phyloP scores from a whole-genome alignment of 2,888 invertebrate genomes.

The Drosophila nr. perissopoda region DNA sequence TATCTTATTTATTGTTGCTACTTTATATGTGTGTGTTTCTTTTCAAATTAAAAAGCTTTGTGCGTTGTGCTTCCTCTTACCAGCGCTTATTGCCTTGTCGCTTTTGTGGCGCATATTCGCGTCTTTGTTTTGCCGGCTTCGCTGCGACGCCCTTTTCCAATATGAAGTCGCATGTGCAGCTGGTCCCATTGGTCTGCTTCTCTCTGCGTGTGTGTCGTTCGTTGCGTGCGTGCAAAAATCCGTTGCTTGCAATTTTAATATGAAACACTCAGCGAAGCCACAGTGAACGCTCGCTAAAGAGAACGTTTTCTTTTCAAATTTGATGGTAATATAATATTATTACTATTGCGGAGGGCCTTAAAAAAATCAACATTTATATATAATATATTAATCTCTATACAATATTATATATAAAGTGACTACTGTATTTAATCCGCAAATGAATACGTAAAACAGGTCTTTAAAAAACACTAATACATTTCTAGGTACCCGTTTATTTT shows the following conservation, averaged over 20 bases:
- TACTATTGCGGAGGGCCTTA: background rate
- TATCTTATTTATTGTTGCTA: conserved; percentile 11
- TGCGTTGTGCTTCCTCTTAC: conserved; percentile 18
- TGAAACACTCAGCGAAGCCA: background rate
- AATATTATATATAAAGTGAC: background rate
- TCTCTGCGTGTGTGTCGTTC: conserved; percentile 1
- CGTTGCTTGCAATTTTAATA: conserved; percentile 19
- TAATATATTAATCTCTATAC: background rate
- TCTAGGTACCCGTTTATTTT: conserved; percentile 25
- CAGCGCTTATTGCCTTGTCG: conserved; percentile 47
- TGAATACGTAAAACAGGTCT: background rate
- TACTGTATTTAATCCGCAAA: background rate
- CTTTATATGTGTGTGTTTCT: conserved; percentile 16
- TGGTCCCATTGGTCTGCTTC: conserved; percentile 32
- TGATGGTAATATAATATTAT: background rate
- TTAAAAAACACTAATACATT: conserved; percentile 20
- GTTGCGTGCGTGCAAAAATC: conserved; percentile 13
- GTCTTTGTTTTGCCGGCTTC: conserved; percentile 77
- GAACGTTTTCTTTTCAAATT: background rate
- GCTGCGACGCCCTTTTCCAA: conserved; percentile 68
- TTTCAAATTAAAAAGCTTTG: conserved; percentile 26
- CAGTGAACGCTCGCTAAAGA: background rate
- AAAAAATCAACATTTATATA: background rate
- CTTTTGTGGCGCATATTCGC: conserved; percentile 59
- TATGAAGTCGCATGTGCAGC: conserved; percentile 59